Conservation (phyloP, 2,113 vertebrate species). For the Bucco capensis region DNA sequence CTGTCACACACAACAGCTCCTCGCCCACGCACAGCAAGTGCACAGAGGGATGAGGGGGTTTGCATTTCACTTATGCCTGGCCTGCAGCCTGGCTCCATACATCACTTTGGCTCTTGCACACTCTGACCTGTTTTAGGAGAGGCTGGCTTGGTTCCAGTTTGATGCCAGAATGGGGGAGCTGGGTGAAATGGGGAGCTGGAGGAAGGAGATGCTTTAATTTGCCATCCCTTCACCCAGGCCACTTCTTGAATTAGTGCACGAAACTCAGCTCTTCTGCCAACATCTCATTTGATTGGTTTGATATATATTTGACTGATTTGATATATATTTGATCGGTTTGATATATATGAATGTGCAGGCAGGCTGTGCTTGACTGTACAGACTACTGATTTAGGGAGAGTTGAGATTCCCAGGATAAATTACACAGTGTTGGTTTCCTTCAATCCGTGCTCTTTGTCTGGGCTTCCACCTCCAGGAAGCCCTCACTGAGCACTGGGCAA, state of each 20-base stretch:
- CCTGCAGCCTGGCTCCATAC: background rate
- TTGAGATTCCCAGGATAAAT: background rate
- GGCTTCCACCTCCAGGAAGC: background rate
- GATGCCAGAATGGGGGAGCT: background rate
- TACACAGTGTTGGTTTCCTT: background rate
- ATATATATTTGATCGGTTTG: background rate
- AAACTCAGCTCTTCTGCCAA: background rate
- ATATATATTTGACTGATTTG: background rate
- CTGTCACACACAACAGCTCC: background rate
- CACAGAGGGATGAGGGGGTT: rapidly evolving
- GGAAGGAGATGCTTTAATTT: background rate
- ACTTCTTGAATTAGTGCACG: background rate
- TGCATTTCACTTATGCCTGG: background rate
- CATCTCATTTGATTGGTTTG: background rate
- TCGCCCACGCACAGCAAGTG: background rate
- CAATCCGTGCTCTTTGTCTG: background rate
- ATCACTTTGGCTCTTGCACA: background rate
- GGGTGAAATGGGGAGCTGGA: background rate
- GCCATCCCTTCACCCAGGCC: background rate
- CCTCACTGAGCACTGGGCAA: background rate
- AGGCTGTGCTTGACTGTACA: background rate
- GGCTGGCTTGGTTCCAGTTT: background rate
- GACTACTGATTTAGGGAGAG: background rate
- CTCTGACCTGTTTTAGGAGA: background rate
- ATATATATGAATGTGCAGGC: background rate